Base-by-base conservation (phyloP, 2,888 invertebrate genomes). In the Neoitamus cyanurus region DNA sequence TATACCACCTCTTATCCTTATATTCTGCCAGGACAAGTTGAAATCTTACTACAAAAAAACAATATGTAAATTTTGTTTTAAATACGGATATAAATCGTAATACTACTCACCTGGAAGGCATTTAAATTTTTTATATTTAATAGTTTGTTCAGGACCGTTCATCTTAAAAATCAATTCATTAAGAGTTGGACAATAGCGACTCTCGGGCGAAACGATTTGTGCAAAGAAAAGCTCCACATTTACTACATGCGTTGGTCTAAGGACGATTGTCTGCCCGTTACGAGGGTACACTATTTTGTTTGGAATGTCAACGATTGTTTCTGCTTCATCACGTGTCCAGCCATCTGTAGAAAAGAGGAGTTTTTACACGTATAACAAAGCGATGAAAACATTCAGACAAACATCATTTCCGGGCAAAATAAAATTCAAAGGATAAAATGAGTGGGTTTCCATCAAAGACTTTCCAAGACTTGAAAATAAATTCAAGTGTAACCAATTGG, bases 1-100 rank as follows among this genome's bases (percentile, higher is more conserved):
- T 88, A 86, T 91, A 91, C 88, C 89, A 91, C 7, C 87, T 87
- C 69, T 89, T 88, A 83, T 85, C 88, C 5, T 86, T 85, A 83
- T 89, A 91, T 11, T 87, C 87, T 0, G 90, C 89, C 68, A 90
- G 84, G 4, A 91, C 90, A 82, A 90, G 85, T 75, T 90, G 90
- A 75, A 88, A 87, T 0, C 87, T 34, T n/a, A 86, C 85, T 83
- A 34, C 13, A 80, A 37, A 82, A 15, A n/a, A n/a, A n/a, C n/a
- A n/a, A n/a, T n/a, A 46, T 30, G 42, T 42, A 3, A 42, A n/a
- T n/a, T n/a, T n/a, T n/a, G n/a, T n/a, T n/a, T n/a, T n/a, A n/a
- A n/a, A n/a, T n/a, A n/a, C n/a, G n/a, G n/a, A n/a, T n/a, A n/a
- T n/a, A n/a, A n/a, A n/a, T n/a, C n/a, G n/a, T 20, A 75, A 13